Percentiles rank a stretch among this genome's conserved stretches.
phyloP scores from a whole-genome alignment of 2,888 invertebrate species.

The Athalia cordata region DNA sequence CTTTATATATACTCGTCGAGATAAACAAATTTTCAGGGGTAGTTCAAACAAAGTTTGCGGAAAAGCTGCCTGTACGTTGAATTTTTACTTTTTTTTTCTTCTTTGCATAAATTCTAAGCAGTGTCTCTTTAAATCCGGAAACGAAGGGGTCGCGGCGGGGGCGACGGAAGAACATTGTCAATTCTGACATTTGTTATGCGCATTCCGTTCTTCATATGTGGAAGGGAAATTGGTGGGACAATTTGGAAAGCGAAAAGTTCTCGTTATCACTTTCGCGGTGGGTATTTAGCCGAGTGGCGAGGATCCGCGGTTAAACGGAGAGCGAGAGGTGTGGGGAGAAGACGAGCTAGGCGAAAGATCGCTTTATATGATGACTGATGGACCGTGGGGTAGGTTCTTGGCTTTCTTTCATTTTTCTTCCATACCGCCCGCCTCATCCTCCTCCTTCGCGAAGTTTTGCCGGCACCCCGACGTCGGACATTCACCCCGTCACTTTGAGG shows the following conservation, averaged over 20 bases:
- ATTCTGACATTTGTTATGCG: neutral
- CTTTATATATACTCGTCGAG: no score
- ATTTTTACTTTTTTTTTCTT: no score
- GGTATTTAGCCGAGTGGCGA: constrained; percentile 21
- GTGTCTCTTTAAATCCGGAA: no score
- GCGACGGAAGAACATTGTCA: neutral
- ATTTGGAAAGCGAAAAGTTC: constrained; percentile 29
- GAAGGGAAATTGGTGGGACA: constrained; percentile 14
- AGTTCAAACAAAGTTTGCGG: no score
- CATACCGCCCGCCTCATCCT: constrained; percentile 48
- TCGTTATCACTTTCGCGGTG: constrained; percentile 8
- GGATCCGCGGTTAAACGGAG: constrained; percentile 35
- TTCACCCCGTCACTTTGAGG: constrained; percentile 25
- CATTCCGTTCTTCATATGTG: no score
- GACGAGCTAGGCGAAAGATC: constrained; percentile 47
- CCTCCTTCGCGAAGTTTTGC: constrained; percentile 42
- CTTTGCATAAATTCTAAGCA: no score
- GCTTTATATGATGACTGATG: constrained; percentile 66
- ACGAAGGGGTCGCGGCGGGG: no score
- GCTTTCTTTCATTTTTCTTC: constrained; percentile 67
- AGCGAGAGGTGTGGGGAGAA: constrained; percentile 23
- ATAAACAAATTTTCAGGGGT: no score
- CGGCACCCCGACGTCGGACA: constrained; percentile 3
- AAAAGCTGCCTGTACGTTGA: no score
- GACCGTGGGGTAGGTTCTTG: constrained; percentile 68